A percentile compares a stretch with the other conserved stretches of the same genome.
Conservation (phyloP, 1,140 invertebrate species). For the Leptinotarsa lineolata region DNA sequence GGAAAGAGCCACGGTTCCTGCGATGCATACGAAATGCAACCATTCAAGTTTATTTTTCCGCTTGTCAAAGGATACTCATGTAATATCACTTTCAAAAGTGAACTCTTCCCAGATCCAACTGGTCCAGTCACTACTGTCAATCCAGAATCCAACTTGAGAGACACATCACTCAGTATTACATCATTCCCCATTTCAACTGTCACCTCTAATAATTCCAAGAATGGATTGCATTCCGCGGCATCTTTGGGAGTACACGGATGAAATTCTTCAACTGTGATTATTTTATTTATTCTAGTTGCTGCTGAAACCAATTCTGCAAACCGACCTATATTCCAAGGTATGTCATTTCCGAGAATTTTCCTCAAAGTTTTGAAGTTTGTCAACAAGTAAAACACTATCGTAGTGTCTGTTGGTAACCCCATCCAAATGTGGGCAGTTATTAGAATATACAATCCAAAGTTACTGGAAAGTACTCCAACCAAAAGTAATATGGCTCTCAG, state of each 20-base stretch:
- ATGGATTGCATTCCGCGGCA: constrained; percentile 22
- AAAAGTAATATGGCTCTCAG: constrained; percentile 21
- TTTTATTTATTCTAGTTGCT: constrained; percentile 27
- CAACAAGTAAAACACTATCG: constrained; percentile 29
- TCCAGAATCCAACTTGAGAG: constrained; percentile 62
- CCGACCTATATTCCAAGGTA: constrained; percentile 25
- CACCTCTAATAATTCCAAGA: constrained; percentile 21
- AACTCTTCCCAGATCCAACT: constrained; percentile 83
- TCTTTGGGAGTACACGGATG: constrained; percentile 18
- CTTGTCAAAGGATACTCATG: constrained; percentile 67
- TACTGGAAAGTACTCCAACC: constrained; percentile 22
- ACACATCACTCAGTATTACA: constrained; percentile 65
- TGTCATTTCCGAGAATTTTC: constrained; percentile 17
- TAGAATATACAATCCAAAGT: constrained; percentile 28
- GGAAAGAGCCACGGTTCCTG: constrained; percentile 80
- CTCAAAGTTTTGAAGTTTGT: constrained; percentile 23
- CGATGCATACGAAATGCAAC: constrained; percentile 75
- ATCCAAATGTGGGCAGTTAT: constrained; percentile 31
- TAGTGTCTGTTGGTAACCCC: constrained; percentile 21
- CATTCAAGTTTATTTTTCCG: constrained; percentile 66
- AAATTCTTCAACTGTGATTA: constrained; percentile 37
- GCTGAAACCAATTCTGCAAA: constrained; percentile 30
- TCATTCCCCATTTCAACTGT: constrained; percentile 35
- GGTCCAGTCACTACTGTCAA: constrained; percentile 74
- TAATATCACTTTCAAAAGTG: constrained; percentile 70